A percentile compares a stretch with the other conserved stretches of the same genome.
phyloP scores from a whole-genome alignment of 2,113 vertebrate species.

The Scomber scombrus region DNA sequence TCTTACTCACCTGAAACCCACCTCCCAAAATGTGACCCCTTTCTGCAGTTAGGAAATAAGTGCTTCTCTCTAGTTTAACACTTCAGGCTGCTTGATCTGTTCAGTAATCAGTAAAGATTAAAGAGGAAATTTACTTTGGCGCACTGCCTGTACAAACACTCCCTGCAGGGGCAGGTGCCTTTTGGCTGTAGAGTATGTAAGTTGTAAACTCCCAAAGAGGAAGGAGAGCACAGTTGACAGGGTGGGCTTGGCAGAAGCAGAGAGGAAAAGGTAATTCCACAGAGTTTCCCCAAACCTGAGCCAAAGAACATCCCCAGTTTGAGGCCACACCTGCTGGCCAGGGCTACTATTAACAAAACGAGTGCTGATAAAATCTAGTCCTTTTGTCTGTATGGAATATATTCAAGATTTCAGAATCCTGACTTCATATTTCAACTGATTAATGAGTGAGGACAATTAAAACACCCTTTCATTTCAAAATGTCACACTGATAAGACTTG shows the following conservation, averaged over 20 bases:
- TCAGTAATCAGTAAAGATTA: slow-evolving; percentile 24
- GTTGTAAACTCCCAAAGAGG: slow-evolving; percentile 39
- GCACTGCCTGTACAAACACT: slow-evolving; percentile 17
- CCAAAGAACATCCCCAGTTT: slow-evolving; percentile 39
- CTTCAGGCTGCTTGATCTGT: neutral
- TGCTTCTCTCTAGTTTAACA: neutral
- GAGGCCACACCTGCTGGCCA: neutral
- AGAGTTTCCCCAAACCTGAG: slow-evolving; percentile 7
- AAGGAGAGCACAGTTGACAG: slow-evolving; percentile 25
- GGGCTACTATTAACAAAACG: neutral
- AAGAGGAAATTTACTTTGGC: slow-evolving; percentile 53
- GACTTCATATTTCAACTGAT: neutral
- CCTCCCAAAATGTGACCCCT: neutral
- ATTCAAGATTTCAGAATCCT: neutral
- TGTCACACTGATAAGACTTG: neutral
- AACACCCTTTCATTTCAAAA: neutral
- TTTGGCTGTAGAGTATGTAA: slow-evolving; percentile 24
- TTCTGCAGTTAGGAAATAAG: slow-evolving; percentile 4
- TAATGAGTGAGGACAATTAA: neutral
- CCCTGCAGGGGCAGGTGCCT: neutral
- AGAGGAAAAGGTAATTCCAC: slow-evolving; percentile 17
- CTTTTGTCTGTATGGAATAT: neutral
- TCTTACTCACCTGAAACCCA: neutral
- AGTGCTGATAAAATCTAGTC: neutral
- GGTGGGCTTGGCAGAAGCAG: slow-evolving; percentile 13